Conservation (phyloP, 2,888 invertebrate genomes). For the Rotaria macrura region DNA sequence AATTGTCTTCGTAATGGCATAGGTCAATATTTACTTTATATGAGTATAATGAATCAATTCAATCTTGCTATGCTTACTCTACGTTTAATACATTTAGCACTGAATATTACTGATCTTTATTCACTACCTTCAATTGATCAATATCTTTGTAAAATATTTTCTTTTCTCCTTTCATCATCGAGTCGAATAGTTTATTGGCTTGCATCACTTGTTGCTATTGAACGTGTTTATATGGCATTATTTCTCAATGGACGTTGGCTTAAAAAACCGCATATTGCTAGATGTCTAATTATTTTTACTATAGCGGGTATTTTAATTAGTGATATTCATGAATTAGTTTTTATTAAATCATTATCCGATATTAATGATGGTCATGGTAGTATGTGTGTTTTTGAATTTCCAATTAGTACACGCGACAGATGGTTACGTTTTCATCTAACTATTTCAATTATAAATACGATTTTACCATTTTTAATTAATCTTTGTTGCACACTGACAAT, state of each 20-base stretch:
- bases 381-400: background rate
- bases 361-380: background rate
- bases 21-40: conserved; percentile 2
- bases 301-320: background rate
- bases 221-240: background rate
- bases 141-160: background rate
- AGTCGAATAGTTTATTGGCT: background rate
- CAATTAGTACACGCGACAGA: background rate
- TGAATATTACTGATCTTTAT: background rate
- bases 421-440: background rate
- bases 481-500: background rate
- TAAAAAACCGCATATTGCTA: background rate
- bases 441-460: background rate
- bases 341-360: background rate
- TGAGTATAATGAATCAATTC: background rate
- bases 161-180: background rate
- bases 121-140: background rate
- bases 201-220: background rate
- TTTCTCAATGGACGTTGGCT: background rate
- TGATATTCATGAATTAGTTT: background rate
- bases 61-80: background rate
- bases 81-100: background rate
- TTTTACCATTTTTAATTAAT: background rate
- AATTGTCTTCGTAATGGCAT: background rate
- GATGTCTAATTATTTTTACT: background rate